These are phyloP conservation scores for Pseudotriccus pelzelni DNA, from an alignment of 2,797 vertebrate genomes.

Conservation along the genomic window DNA sequence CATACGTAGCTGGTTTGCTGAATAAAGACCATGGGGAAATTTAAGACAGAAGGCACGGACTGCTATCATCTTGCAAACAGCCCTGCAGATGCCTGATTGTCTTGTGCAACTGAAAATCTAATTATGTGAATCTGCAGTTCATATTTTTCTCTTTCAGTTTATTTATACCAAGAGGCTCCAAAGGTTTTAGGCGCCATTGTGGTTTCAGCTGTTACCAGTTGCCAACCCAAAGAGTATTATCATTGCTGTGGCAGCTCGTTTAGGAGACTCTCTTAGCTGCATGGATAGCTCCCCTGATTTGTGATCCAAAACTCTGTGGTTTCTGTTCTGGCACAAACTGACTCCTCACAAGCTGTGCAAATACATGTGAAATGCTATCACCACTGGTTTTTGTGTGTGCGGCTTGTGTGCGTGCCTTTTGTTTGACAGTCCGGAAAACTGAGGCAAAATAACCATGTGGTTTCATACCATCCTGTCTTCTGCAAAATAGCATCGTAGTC, in stretches of 20 bases:
- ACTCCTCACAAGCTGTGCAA: conserved; percentile 26
- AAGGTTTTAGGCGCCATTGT: neutral
- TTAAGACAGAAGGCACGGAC: neutral
- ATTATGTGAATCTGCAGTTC: conserved; percentile 4
- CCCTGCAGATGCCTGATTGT: conserved; percentile 21
- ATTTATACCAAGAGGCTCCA: neutral
- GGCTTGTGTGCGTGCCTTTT: neutral
- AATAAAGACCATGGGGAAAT: neutral
- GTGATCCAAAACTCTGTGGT: neutral
- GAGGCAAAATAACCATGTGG: rapidly evolving
- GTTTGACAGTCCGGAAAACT: neutral
- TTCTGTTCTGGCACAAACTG: neutral
- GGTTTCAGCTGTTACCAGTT: neutral
- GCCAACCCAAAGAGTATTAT: neutral
- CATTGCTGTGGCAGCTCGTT: neutral
- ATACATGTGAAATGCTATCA: neutral
- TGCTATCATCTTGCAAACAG: neutral
- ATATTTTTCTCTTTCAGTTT: neutral
- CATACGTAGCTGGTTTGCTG: neutral
- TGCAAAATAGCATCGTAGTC: neutral
- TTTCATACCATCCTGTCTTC: neutral
- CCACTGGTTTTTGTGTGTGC: neutral
- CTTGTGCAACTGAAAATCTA: neutral
- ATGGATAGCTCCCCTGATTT: neutral
- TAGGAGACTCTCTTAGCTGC: neutral